These are phyloP conservation scores for Eilema griseolum DNA, from an alignment of 2,888 invertebrate genomes.

Conservation along the genomic window DNA sequence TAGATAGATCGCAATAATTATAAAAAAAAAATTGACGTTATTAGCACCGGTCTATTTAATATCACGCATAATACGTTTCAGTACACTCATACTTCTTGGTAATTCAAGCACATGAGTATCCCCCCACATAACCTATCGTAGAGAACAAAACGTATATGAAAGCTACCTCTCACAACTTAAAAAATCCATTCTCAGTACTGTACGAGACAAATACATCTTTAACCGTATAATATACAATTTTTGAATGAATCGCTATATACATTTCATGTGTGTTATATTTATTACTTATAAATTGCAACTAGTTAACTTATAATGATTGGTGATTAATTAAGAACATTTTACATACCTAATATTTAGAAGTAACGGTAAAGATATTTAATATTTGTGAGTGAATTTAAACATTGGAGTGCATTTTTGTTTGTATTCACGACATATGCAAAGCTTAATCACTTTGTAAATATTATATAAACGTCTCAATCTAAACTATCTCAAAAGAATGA, in stretches of 20 bases:
- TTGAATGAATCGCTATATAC: neutral
- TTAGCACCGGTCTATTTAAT: too few relatives aligned
- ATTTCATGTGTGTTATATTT: too few relatives aligned
- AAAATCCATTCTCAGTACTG: neutral
- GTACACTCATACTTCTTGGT: neutral
- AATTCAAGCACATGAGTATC: neutral
- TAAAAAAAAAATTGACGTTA: too few relatives aligned
- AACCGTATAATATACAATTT: neutral
- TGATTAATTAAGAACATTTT: neutral
- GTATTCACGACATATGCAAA: too few relatives aligned
- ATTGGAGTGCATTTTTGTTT: neutral
- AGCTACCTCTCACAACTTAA: neutral
- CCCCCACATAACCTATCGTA: neutral
- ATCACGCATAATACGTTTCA: neutral
- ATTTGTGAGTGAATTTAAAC: neutral
- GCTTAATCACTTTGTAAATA: too few relatives aligned
- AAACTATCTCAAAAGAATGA: too few relatives aligned
- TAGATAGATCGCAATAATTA: too few relatives aligned
- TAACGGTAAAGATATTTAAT: neutral
- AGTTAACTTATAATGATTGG: too few relatives aligned
- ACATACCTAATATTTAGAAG: neutral
- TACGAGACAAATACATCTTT: neutral
- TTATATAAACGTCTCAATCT: too few relatives aligned
- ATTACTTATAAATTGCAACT: too few relatives aligned
- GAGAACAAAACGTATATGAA: neutral